These are phyloP conservation scores for Leptogaster cylindrica DNA, from an alignment of 2,888 invertebrate genomes.

Conservation along the genomic window DNA sequence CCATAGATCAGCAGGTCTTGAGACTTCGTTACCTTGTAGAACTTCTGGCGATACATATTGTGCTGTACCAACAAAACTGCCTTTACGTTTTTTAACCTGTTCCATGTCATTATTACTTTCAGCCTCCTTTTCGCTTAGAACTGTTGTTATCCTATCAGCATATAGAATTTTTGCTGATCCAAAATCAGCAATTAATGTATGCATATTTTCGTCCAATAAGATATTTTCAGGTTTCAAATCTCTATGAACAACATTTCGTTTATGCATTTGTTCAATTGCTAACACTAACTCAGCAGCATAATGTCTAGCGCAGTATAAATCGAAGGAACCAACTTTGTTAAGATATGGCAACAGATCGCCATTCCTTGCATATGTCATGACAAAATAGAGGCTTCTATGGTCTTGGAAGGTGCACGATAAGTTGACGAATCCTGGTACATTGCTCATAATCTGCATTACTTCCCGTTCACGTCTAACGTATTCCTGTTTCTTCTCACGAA, in stretches of 20 bases:
- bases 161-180: constrained; percentile 89
- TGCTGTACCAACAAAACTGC: constrained; percentile 97
- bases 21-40: constrained; percentile 77
- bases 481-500: constrained; percentile 90
- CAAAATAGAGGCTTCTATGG: constrained; percentile 89
- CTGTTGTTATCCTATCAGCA: constrained; percentile 49
- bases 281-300: constrained; percentile 93
- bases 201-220: constrained; percentile 92
- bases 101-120: constrained; percentile 42
- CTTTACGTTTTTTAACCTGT: constrained; percentile 66
- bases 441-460: constrained; percentile 83
- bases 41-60: constrained; percentile 99
- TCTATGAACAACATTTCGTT: constrained; percentile 87
- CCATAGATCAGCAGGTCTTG: constrained; percentile 91
- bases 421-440: constrained; percentile 88
- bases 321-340: constrained; percentile 88
- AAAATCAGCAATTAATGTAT: constrained; percentile 95
- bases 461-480: constrained; percentile 95
- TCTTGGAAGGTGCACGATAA: constrained; percentile 98
- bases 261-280: constrained; percentile 91
- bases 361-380: constrained; percentile 91
- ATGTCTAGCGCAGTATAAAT: constrained; percentile 86
- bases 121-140: constrained; percentile 44
- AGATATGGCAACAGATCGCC: constrained; percentile 94
- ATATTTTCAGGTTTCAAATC: constrained; percentile 98